These are phyloP conservation scores for Ptychobarbus kaznakovi DNA, from an alignment of 2,797 vertebrate species.

Conservation along the genomic window DNA sequence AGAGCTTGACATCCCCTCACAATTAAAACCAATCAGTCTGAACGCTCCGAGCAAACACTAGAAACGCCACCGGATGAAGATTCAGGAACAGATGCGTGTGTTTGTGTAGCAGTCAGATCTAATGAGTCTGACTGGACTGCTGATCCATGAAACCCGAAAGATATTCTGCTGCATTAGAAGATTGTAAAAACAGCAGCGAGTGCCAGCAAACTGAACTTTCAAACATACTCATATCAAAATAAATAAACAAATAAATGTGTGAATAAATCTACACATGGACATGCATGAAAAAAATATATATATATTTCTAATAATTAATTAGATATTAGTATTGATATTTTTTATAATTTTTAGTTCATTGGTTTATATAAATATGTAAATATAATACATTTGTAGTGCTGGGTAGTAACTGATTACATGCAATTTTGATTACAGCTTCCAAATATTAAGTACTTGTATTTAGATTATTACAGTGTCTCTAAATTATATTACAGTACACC, in stretches of 20 bases:
- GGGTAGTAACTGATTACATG: no score
- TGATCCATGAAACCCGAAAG: constrained; percentile 56
- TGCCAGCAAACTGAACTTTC: background rate
- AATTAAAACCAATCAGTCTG: constrained; percentile 8
- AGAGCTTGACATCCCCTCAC: background rate
- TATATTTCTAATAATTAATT: no score
- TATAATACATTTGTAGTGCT: no score
- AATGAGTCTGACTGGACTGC: constrained; percentile 50
- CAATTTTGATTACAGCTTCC: no score
- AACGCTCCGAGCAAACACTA: background rate
- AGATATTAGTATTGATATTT: no score
- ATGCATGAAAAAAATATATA: no score
- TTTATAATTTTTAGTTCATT: no score
- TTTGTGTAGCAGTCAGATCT: constrained; percentile 31
- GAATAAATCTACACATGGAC: no score
- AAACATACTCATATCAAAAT: background rate
- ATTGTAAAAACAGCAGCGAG: background rate
- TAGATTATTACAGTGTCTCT: no score
- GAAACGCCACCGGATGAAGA: background rate
- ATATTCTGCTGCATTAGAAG: constrained; percentile 43
- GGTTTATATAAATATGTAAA: no score
- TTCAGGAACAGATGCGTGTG: constrained; percentile 11
- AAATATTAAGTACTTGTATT: no score
- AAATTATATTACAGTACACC: no score
- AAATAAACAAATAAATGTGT: background rate